These are phyloP conservation scores for Falco rusticolus DNA, from an alignment of 2,797 vertebrate genomes.

Conservation along the genomic window DNA sequence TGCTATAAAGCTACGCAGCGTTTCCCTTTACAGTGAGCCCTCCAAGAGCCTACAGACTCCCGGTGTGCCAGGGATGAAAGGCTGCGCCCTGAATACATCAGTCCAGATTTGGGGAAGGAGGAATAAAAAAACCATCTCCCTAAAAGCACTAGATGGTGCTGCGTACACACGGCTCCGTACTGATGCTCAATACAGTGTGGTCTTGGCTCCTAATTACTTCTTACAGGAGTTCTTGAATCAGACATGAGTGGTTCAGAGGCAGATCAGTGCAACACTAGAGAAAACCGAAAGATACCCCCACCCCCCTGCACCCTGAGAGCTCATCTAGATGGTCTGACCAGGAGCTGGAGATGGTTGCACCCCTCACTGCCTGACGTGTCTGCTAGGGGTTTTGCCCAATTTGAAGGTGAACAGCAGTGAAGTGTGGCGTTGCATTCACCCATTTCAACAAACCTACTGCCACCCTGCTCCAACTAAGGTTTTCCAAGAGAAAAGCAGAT, in stretches of 20 bases:
- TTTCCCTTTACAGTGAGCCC: neutral
- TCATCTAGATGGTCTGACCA: neutral
- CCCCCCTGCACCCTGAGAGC: too few relatives aligned
- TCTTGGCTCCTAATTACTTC: accelerated
- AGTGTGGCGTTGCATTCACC: neutral
- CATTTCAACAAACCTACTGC: neutral
- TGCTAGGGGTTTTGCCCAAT: neutral
- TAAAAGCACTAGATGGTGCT: conserved; percentile 52
- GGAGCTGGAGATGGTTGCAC: neutral
- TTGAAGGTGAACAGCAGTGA: neutral
- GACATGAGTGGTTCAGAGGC: neutral
- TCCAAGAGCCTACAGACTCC: accelerated
- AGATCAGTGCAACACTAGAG: neutral
- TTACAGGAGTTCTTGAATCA: neutral
- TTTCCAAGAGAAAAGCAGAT: neutral
- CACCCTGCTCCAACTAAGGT: neutral
- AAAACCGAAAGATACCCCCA: neutral
- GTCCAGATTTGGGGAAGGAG: neutral
- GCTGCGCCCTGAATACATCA: accelerated
- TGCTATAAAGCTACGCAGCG: accelerated
- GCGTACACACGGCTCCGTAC: neutral
- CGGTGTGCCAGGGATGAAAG: accelerated
- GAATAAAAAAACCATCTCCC: too few relatives aligned
- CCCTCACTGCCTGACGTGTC: accelerated
- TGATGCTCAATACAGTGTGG: accelerated